phyloP scores from a whole-genome alignment of 2,797 vertebrate genomes.

The Anas bernieri region DNA sequence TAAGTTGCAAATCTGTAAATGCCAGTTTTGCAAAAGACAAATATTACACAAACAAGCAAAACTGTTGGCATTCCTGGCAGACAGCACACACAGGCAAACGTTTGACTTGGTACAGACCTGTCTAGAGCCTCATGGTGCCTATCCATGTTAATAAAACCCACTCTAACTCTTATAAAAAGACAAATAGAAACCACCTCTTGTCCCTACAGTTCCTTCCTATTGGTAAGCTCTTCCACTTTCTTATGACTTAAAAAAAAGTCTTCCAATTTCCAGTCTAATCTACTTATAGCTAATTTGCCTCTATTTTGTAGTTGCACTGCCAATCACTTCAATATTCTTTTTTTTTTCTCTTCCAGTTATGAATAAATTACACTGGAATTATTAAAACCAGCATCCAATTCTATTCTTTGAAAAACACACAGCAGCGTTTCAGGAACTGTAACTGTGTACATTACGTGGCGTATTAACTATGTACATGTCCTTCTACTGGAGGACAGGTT shows the following conservation, averaged over 20 bases:
- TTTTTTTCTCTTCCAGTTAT: background rate
- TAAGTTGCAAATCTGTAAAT: background rate
- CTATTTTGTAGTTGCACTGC: background rate
- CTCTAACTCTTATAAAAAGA: background rate
- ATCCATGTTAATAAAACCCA: background rate
- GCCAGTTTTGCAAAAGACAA: background rate
- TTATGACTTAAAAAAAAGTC: background rate
- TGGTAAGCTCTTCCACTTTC: background rate
- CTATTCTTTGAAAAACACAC: background rate
- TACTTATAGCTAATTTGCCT: background rate
- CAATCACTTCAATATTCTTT: background rate
- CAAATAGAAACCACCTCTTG: background rate
- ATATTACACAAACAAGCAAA: background rate
- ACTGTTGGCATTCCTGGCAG: background rate
- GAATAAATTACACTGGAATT: background rate
- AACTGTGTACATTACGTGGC: background rate
- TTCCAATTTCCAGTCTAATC: background rate
- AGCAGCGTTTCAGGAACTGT: background rate
- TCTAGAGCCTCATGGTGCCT: background rate
- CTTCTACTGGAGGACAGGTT: background rate
- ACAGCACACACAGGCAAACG: rapidly evolving
- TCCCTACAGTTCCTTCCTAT: background rate
- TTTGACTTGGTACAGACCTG: background rate
- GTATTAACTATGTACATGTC: too few species aligned
- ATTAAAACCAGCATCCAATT: background rate